Evolutionary conservation across 2,797 vertebrate species (phyloP), one percentile per base, ranked within the genome.

Genomic region (Xiphophorus birchmanni): DNA sequence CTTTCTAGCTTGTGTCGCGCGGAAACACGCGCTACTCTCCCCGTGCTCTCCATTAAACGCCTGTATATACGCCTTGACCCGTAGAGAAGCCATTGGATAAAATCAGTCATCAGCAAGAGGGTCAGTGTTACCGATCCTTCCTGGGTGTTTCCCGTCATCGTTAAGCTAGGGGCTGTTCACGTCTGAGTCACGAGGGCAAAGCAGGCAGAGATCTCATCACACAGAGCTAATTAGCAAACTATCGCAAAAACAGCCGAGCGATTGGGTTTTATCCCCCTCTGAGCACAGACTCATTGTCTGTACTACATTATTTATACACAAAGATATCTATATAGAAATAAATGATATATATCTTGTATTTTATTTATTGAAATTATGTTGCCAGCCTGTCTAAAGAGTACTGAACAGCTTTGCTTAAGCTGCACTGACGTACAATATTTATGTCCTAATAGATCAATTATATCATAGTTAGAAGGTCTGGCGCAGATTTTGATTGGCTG

Each of bases 281-380:
- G 82, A 86, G 81, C 82, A 82, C 78, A 80, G 82, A 67, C 74
- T 82, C 67, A 77, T 84, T 6, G 32, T 88, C 90, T 94, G 90
- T 93, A 93, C 89, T 82, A 91, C 93, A 90, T 90, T 90, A 91
- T 92, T 94, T 94, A 93, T 93, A 93, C 89, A 93, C 91, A 93
- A 93, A 92, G 90, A 92, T 87, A 90, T 91, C 92, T 85, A 83
- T 91, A 94, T 84, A 89, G 82, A 93, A 91, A 93, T 87, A 84
- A 85, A 86, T 91, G 91, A 89, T 93, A 89, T 93, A 90, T 94
- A 91, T 89, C 85, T 89, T 87, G 85, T 93, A 85, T 95, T 94
- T 93, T 92, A 94, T 96, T 95, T 95, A 95, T 95, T 94, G 84
- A 90, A 80, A 88, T 72, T 78, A 44, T 45, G 37, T 84, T 80